Conservation (phyloP, 2,113 vertebrate genomes). For the Antennarius striatus region DNA sequence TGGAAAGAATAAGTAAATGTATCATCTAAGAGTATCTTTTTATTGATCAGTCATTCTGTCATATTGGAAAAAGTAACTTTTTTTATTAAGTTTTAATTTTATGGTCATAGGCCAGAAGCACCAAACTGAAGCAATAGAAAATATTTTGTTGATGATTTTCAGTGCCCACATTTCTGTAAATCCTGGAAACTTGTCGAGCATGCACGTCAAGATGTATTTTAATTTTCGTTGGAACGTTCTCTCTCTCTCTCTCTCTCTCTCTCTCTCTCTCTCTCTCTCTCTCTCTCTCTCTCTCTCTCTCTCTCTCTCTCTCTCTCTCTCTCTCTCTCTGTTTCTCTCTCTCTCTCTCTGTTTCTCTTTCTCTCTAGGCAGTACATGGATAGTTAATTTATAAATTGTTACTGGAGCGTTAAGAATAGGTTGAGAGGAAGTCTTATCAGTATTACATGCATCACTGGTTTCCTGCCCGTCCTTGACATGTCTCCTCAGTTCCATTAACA, state of each 20-base stretch:
- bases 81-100: not conserved
- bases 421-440: constrained; percentile 69
- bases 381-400: constrained; percentile 55
- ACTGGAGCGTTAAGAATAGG: constrained; percentile 51
- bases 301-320: no score
- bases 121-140: no score
- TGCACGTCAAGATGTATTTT: constrained; percentile 10
- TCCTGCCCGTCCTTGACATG: constrained; percentile 69
- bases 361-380: constrained; percentile 34
- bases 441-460: constrained; percentile 64
- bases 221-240: constrained; percentile 38
- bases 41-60: not conserved
- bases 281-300: no score
- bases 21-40: not conserved
- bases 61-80: not conserved
- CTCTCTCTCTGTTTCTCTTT: no score
- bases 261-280: no score
- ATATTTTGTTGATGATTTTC: no score
- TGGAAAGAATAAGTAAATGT: not conserved
- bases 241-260: no score
- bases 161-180: no score
- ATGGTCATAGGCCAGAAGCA: no score
- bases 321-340: no score
- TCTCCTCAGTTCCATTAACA: constrained; percentile 66
- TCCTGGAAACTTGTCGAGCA: no score